Conservation (phyloP, 1,140 invertebrate species). For the Augochlora pura region DNA sequence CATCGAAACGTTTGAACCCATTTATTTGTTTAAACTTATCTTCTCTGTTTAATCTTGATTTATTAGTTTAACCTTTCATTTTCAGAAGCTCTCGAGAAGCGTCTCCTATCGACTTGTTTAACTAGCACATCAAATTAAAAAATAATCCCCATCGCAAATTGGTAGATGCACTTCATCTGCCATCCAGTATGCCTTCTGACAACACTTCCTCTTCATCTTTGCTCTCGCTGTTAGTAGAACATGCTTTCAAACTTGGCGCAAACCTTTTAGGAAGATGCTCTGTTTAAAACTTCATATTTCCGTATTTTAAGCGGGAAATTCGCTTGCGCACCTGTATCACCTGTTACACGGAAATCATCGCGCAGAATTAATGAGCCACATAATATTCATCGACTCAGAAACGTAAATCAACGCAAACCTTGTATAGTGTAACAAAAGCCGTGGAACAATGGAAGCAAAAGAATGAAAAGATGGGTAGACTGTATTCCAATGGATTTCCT, state of each 20-base stretch:
- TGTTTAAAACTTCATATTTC: background rate
- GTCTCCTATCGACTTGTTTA: background rate
- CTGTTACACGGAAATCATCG: background rate
- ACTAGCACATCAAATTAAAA: background rate
- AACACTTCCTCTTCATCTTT: background rate
- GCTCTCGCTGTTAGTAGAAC: background rate
- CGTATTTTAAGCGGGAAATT: background rate
- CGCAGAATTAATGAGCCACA: background rate
- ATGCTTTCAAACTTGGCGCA: background rate
- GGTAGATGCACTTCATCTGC: background rate
- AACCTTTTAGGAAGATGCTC: background rate
- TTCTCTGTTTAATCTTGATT: background rate
- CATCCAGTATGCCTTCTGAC: background rate
- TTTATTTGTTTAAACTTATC: no score
- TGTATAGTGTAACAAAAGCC: no score
- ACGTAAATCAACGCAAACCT: no score
- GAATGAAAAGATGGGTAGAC: no score
- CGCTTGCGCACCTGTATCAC: background rate
- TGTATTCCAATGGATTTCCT: no score
- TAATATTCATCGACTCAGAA: no score
- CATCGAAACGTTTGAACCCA: no score
- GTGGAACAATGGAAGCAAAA: no score
- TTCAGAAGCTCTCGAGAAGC: background rate
- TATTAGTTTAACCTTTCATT: background rate
- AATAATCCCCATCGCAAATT: background rate